These are phyloP conservation scores for Drosophila conformis DNA, from an alignment of 2,888 invertebrate species.

Conservation along the genomic window DNA sequence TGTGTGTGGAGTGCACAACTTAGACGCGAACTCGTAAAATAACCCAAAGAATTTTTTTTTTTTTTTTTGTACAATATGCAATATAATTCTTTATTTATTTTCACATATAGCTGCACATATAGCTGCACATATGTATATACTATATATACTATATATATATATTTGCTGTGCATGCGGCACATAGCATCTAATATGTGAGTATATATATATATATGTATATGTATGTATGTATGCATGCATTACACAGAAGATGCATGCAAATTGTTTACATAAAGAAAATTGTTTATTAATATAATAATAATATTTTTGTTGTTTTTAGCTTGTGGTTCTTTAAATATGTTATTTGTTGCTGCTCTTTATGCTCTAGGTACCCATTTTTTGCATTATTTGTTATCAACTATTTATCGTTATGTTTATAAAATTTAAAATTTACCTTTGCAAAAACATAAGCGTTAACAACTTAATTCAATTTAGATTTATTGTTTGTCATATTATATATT, in stretches of 20 bases:
- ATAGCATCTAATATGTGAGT: slow-evolving; percentile 51
- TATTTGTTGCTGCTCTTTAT: slow-evolving; percentile 70
- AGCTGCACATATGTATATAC: slow-evolving; percentile 32
- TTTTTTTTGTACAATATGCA: slow-evolving; percentile 73
- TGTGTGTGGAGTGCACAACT: not conserved
- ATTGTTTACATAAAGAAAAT: slow-evolving; percentile 29
- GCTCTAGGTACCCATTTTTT: slow-evolving; percentile 73
- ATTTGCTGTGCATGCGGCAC: slow-evolving; percentile 50
- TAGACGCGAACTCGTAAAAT: slow-evolving; percentile 7
- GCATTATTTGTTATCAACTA: slow-evolving; percentile 42
- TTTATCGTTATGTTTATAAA: slow-evolving; percentile 55
- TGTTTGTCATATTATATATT: slow-evolving; percentile 32
- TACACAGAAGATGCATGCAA: slow-evolving; percentile 14
- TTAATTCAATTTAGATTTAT: slow-evolving; percentile 64
- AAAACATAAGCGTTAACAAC: slow-evolving; percentile 79
- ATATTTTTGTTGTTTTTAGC: slow-evolving; percentile 61
- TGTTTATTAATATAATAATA: slow-evolving; percentile 68
- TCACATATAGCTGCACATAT: slow-evolving; percentile 11
- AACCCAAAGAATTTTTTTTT: slow-evolving; percentile 8
- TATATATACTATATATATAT: slow-evolving; percentile 11
- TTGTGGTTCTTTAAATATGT: slow-evolving; percentile 76
- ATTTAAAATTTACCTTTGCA: slow-evolving; percentile 68
- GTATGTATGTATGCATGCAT: not conserved
- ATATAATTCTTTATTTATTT: slow-evolving; percentile 76
- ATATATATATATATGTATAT: slow-evolving; percentile 27